phyloP scores from a whole-genome alignment of 2,113 vertebrate genomes.

The Centropus unirufus region DNA sequence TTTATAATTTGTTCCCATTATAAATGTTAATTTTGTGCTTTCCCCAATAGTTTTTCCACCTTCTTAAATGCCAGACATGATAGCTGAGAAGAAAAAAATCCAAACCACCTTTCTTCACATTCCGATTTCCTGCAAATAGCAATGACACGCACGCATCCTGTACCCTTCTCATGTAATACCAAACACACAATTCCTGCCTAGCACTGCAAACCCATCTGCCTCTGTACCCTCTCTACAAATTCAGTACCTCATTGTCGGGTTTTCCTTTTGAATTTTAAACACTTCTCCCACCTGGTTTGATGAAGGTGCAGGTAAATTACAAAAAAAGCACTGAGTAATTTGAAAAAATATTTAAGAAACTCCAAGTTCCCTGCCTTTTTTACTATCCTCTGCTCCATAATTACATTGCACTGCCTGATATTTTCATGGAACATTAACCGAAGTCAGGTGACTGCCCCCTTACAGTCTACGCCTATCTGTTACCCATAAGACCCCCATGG shows the following conservation, averaged over 20 bases:
- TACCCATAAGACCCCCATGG: constrained; percentile 89
- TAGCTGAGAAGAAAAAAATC: neutral
- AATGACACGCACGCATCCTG: neutral
- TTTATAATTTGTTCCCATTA: neutral
- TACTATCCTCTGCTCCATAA: constrained; percentile 87
- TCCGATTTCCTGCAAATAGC: neutral
- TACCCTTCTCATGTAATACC: neutral
- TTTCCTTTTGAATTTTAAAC: neutral
- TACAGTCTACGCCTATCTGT: constrained; percentile 85
- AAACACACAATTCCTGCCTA: neutral
- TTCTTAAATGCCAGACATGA: neutral
- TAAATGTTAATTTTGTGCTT: neutral
- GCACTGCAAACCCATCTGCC: neutral
- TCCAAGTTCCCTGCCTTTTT: constrained; percentile 80
- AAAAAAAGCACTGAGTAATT: constrained; percentile 57
- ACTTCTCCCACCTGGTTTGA: neutral
- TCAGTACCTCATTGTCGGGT: neutral
- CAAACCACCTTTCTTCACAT: neutral
- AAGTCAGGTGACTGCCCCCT: constrained; percentile 89
- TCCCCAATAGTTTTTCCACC: neutral
- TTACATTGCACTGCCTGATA: constrained; percentile 93
- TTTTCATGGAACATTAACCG: constrained; percentile 98
- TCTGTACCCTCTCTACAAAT: neutral
- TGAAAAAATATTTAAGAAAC: constrained; percentile 81
- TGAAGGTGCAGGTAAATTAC: neutral